phyloP scores from a whole-genome alignment of 2,113 vertebrate genomes.

The Ammospiza caudacuta region DNA sequence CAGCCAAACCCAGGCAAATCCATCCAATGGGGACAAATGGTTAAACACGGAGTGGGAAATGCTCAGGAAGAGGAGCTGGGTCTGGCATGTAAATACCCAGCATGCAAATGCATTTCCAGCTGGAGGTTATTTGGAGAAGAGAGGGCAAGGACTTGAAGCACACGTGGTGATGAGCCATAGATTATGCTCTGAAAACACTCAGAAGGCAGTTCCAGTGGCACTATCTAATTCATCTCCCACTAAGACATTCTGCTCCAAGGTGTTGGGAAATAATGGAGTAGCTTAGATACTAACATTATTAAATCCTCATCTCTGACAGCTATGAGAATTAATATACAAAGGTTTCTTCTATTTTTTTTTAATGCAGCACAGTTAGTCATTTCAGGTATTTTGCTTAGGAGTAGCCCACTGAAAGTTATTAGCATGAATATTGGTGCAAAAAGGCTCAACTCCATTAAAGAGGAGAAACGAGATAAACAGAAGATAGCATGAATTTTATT shows the following conservation, averaged over 20 bases:
- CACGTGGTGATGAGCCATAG: constrained; percentile 3
- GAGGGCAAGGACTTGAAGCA: constrained; percentile 1
- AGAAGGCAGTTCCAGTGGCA: background rate
- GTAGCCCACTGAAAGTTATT: background rate
- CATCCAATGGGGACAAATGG: background rate
- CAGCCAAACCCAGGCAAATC: background rate
- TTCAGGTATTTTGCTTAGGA: background rate
- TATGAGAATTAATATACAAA: constrained; percentile 44
- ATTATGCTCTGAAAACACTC: background rate
- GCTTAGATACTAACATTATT: constrained; percentile 56
- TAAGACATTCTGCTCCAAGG: constrained; percentile 38
- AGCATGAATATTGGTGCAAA: background rate
- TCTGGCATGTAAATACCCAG: background rate
- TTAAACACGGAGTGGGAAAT: background rate
- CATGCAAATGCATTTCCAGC: background rate
- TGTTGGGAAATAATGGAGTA: constrained; percentile 58
- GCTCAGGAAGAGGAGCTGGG: background rate
- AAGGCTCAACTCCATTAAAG: background rate
- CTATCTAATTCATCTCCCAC: constrained; percentile 41
- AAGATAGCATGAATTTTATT: background rate
- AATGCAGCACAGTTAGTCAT: background rate
- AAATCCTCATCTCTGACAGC: constrained; percentile 60
- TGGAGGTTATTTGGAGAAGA: constrained; percentile 42
- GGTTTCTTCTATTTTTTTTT: background rate
- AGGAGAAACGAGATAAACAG: background rate